Base-by-base conservation (phyloP, 1,140 invertebrate species). In the Oryctes rhinoceros region DNA sequence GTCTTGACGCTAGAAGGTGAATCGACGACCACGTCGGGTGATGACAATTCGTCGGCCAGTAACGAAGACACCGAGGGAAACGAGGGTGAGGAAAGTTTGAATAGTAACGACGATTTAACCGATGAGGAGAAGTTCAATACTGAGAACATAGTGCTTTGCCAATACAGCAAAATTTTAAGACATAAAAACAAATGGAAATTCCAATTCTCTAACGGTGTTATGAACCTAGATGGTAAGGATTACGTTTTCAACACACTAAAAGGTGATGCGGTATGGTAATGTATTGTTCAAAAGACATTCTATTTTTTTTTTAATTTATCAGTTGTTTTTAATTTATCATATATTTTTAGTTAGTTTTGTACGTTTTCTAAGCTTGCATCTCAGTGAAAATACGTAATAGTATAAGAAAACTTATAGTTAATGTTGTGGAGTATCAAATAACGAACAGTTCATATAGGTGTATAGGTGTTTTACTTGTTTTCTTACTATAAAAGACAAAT, bases 51-150 rank as follows among this genome's bases (percentile, higher is more conserved):
- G 1, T 71, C 65, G 10, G 65, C 2, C 18, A 76, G 39, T 18
- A 76, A 76, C 18, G 75, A 76, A 76, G 75, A 76, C 5, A 76
- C 18, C 1, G 75, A 76, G 18, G 75, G 47, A 37, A 71, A 71
- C 24, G 65, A 71, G 24, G 15, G 37, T 35, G 65, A 24, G 1
- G 65, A 24, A 48, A 76, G 75, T n/a, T 76, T 76, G 47, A 76
- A 76, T n/a, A 47, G 39, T 18, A 37, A 76, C 39, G 75, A 76
- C 13, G 75, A 76, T 24, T 15, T 47, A 18, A 49, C 37, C 15
- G 47, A 76, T 76, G 75, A 76, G n/a, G 75, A 76, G 10, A 6
- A 44, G 5, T 76, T 76, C 39, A 15, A 7, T 48, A 76, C 75
- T 48, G 75, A 76, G 10, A 76, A 76, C n/a, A 47, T 76, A 76